Base-by-base conservation (phyloP, 2,113 vertebrate species). In the Gracilinanus agilis region DNA sequence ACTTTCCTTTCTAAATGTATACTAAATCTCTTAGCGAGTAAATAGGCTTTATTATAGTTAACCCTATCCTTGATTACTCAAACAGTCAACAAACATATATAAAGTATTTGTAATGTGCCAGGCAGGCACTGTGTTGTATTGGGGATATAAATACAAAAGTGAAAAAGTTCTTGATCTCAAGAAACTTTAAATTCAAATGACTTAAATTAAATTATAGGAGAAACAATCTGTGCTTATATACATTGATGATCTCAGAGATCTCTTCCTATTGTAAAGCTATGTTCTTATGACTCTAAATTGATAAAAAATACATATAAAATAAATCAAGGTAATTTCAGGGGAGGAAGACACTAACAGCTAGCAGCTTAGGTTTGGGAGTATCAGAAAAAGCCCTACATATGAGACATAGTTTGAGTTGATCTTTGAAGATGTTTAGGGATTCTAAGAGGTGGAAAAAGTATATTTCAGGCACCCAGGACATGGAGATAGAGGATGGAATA, bases 1-100 rank as follows among this genome's bases (percentile, higher is more conserved):
- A 44, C 44, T 75, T 44, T 83, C 23, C 92, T 44, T 93, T 91
- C 0, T 92, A 54, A 94, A 94, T 96, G 5, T n/a, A 19, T n/a
- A 1, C 3, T 19, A 1, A 75, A n/a, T 75, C 16, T 16, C 29
- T 75, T n/a, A 75, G 34, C 13, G 16, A n/a, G 4, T 0, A 75
- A 4, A 19, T 75, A n/a, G 12, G 11, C 29, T 75, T 75, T 3
- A 75, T 9, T 75, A 19, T n/a, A 75, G 61, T 75, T 75, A 67
- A 75, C 61, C 61, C 1, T n/a, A 75, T 16, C 61, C 61, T 67
- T 75, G 61, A 75, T 75, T 75, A 29, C 34, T 75, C 29, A 67
- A 67, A 27, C 12, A 75, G n/a, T n/a, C 61, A 75, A 7, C 13
- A 75, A 75, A 3, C 34, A 75, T 75, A n/a, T 75, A 75, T n/a